Conservation (phyloP, 2,113 vertebrate species). For the Gymnocephalus cernua region DNA sequence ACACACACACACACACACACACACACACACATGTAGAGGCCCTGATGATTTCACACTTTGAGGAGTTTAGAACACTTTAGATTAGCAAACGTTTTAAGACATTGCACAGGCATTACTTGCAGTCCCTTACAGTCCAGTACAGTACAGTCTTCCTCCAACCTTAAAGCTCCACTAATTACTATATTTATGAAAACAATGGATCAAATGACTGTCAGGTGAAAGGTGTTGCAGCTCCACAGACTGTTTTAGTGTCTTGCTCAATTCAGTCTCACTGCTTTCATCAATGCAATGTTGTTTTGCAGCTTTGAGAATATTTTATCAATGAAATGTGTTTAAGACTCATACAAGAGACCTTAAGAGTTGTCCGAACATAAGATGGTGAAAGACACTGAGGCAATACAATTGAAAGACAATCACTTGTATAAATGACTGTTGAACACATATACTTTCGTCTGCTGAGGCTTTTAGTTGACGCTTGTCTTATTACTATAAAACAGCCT, state of each 20-base stretch:
- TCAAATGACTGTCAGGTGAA: no score
- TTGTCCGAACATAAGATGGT: no score
- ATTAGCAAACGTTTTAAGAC: neutral
- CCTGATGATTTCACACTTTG: conserved; percentile 5
- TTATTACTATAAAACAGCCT: no score
- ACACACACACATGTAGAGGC: neutral
- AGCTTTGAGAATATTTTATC: neutral
- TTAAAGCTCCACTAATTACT: neutral
- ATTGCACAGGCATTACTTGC: neutral
- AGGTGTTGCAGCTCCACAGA: no score
- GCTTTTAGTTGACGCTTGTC: no score
- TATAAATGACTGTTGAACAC: no score
- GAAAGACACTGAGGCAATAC: no score
- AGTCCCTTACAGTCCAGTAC: neutral
- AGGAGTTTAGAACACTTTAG: neutral
- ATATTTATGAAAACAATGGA: neutral
- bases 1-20: neutral
- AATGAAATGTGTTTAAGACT: neutral
- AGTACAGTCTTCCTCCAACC: neutral
- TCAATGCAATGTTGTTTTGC: neutral
- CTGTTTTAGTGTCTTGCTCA: no score
- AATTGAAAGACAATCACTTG: no score
- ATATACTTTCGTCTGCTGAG: no score
- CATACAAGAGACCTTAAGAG: neutral
- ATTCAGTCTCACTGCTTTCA: neutral